Evolutionary conservation across 2,113 vertebrate genomes (phyloP).

Genomic region (Dromaius novaehollandiae): DNA sequence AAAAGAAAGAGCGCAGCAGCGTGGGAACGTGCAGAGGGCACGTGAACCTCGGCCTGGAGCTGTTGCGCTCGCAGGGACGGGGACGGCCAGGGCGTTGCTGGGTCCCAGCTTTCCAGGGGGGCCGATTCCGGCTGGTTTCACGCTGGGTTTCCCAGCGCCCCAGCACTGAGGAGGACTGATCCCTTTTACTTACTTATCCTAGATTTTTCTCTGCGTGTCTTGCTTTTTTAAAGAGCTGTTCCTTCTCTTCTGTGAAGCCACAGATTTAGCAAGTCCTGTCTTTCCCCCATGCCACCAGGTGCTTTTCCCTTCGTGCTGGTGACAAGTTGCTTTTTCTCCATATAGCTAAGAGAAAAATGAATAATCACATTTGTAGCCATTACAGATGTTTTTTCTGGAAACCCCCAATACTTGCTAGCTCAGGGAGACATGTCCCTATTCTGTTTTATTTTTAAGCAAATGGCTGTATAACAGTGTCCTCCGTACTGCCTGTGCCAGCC

Average conservation of each 20-base stretch:
- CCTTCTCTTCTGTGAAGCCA: conserved; percentile 43
- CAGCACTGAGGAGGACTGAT: neutral
- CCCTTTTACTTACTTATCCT: conserved; percentile 10
- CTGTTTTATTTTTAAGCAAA: conserved; percentile 8
- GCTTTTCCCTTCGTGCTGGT: conserved; percentile 36
- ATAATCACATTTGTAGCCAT: conserved; percentile 45
- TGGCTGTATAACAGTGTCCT: neutral
- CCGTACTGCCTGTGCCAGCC: neutral
- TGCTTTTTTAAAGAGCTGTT: neutral
- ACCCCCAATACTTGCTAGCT: neutral
- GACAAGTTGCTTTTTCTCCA: conserved; percentile 33
- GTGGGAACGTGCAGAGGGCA: neutral
- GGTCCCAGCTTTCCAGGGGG: neutral
- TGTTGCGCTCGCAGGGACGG: rapidly evolving
- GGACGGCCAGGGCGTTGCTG: too few relatives aligned
- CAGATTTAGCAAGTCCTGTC: conserved; percentile 31
- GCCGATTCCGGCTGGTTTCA: too few relatives aligned
- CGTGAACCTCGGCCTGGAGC: neutral
- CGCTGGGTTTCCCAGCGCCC: neutral
- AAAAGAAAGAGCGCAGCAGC: neutral
- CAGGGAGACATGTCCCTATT: conserved; percentile 8
- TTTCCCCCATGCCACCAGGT: conserved; percentile 9
- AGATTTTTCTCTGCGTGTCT: neutral
- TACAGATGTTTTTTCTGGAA: conserved; percentile 36
- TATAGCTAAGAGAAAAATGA: conserved; percentile 26